Evolutionary conservation across 1,140 invertebrate genomes (phyloP), one percentile per base, ranked within the genome.

Genomic region (Drosophila rufa): DNA sequence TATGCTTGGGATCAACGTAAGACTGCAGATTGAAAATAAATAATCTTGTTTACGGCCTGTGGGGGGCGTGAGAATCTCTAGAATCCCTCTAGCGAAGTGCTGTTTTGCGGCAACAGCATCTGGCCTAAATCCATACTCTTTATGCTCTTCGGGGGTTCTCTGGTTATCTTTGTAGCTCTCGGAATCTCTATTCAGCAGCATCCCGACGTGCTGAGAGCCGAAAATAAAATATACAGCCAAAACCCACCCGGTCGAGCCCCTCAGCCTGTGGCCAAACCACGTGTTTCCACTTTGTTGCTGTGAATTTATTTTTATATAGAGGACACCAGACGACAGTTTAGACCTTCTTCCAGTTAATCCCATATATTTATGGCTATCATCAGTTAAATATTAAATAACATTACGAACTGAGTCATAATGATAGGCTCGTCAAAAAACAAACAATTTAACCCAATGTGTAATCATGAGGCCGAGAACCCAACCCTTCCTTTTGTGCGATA

Each of bases 231-330:
- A n/a, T 33, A 30, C 14, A 12, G 27, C 12, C 51, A 47, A 70
- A 48, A 81, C 25, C 55, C 38, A 80, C 53, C 56, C 69, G 58
- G 82, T 50, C 80, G 75, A 79, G 79, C 82, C 79, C 69, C 79
- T 81, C 40, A 58, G 11, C 17, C 51, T 15, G 14, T 51, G 64
- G 38, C 25, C 3, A 48, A 47, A 81, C 77, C 82, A 85, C 82
- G 75, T 85, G 82, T 75, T 79, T 53, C 8, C 6, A n/a, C 36
- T 9, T 51, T 45, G 38, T 53, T 33, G 27, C 30, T n/a, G 6
- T 14, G 27, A 17, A 51, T 53, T 69, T 45, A 68, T 53, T 25
- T 68, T 25, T 38, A 22, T 43, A 36, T 3, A 55, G 19, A 3
- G 30, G 22, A 17, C 47, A 46, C 19, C 33, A 12, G 4, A 25